Conservation (phyloP, 2,888 invertebrate species). For the Leptopilina myrica region DNA sequence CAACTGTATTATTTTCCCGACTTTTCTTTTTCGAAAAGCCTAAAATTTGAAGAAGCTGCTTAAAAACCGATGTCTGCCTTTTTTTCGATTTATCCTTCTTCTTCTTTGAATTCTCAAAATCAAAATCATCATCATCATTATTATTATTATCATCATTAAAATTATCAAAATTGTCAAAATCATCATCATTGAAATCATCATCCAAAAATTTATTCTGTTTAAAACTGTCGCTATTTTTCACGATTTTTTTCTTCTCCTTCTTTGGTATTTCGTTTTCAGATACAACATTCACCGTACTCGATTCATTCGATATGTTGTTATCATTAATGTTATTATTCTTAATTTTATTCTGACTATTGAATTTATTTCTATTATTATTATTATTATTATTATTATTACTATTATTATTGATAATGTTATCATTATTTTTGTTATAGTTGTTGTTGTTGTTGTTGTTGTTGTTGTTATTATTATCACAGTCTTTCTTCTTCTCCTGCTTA, state of each 20-base stretch:
- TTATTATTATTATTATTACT: background rate
- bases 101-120: background rate
- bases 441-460: no score
- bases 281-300: background rate
- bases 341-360: background rate
- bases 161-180: slow-evolving; percentile 44
- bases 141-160: slow-evolving; percentile 40
- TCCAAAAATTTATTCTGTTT: slow-evolving; percentile 25
- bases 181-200: slow-evolving; percentile 31
- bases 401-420: background rate
- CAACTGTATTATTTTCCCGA: background rate
- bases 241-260: background rate
- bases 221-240: background rate
- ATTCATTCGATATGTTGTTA: background rate
- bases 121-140: slow-evolving; percentile 47
- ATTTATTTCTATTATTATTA: slow-evolving; percentile 11
- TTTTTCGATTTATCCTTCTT: slow-evolving; percentile 13
- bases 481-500: background rate
- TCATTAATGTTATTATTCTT: slow-evolving; percentile 17
- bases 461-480: slow-evolving; percentile 6
- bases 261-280: slow-evolving; percentile 3
- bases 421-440: background rate
- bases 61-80: slow-evolving; percentile 6
- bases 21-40: slow-evolving; percentile 6
- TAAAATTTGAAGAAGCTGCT: slow-evolving; percentile 18